phyloP scores from a whole-genome alignment of 1,140 invertebrate genomes.

The Nixonia krombeini region DNA sequence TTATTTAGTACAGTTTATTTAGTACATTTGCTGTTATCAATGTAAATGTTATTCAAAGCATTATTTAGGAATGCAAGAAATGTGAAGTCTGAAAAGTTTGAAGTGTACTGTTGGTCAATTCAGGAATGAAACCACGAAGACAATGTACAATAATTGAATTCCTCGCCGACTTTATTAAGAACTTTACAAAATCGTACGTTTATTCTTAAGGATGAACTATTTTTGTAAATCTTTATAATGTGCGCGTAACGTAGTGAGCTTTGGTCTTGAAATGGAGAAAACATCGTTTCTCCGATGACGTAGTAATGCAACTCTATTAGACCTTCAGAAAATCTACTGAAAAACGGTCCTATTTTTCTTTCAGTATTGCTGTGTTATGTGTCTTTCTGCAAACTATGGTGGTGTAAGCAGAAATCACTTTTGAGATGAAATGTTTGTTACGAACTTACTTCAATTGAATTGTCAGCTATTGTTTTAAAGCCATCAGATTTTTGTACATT shows the following conservation, averaged over 20 bases:
- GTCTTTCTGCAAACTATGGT: slow-evolving; percentile 1
- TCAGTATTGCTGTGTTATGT: background rate
- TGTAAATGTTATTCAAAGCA: no score
- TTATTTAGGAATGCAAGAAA: no score
- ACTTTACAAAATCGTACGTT: slow-evolving; percentile 4
- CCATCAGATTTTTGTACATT: no score
- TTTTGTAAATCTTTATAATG: slow-evolving; percentile 19
- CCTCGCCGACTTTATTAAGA: slow-evolving; percentile 6
- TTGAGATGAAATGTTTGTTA: no score
- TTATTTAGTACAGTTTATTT: no score
- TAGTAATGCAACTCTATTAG: background rate
- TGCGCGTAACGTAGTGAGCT: slow-evolving; percentile 32
- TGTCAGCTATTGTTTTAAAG: no score
- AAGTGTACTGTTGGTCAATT: background rate
- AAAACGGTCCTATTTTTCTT: slow-evolving; percentile 13
- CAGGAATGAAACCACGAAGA: background rate
- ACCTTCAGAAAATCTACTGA: slow-evolving; percentile 9
- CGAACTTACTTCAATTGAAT: no score
- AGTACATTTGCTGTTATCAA: no score
- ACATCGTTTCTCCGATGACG: background rate
- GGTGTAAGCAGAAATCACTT: slow-evolving; percentile 15
- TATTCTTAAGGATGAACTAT: slow-evolving; percentile 23
- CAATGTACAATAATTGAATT: slow-evolving; percentile 2
- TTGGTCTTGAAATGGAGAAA: slow-evolving; percentile 20
- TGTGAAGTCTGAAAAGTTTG: no score